Conservation (phyloP, 2,888 invertebrate species). For the Hipparchia semele region DNA sequence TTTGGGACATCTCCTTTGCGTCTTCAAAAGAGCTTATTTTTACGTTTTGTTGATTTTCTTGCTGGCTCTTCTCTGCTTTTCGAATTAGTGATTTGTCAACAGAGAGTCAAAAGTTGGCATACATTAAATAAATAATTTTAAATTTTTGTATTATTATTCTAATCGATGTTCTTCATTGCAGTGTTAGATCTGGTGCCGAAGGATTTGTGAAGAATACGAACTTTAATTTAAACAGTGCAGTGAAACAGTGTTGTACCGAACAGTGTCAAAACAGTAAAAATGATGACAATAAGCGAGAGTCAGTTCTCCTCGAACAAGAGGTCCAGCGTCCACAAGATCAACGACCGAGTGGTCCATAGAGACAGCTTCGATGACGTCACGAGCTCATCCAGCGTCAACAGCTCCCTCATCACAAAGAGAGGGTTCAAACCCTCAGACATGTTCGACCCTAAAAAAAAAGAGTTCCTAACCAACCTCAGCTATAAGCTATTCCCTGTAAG, state of each 20-base stretch:
- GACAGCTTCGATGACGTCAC: constrained; percentile 78
- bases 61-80: too few species aligned
- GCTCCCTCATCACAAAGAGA: constrained; percentile 86
- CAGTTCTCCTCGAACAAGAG: constrained; percentile 79
- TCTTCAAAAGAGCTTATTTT: too few species aligned
- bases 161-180: constrained; percentile 1
- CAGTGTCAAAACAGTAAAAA: constrained; percentile 53
- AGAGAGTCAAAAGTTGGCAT: too few species aligned
- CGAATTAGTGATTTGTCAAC: too few species aligned
- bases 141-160: too few species aligned
- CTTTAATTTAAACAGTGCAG: background rate
- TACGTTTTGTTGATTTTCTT: too few species aligned
- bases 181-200: constrained; percentile 27
- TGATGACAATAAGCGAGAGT: constrained; percentile 82
- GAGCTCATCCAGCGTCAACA: constrained; percentile 78
- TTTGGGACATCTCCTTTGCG: too few species aligned
- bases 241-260: constrained; percentile 26
- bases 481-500: constrained; percentile 92
- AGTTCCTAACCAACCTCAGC: constrained; percentile 91
- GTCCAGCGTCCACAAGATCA: constrained; percentile 77
- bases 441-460: constrained; percentile 91
- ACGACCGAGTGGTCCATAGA: constrained; percentile 74
- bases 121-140: too few species aligned
- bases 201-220: constrained; percentile 5
- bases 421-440: constrained; percentile 94